Percentiles rank a stretch among this genome's conserved stretches.
Conservation (phyloP, 2,888 invertebrate species). For the Pemphredon lugubris region DNA sequence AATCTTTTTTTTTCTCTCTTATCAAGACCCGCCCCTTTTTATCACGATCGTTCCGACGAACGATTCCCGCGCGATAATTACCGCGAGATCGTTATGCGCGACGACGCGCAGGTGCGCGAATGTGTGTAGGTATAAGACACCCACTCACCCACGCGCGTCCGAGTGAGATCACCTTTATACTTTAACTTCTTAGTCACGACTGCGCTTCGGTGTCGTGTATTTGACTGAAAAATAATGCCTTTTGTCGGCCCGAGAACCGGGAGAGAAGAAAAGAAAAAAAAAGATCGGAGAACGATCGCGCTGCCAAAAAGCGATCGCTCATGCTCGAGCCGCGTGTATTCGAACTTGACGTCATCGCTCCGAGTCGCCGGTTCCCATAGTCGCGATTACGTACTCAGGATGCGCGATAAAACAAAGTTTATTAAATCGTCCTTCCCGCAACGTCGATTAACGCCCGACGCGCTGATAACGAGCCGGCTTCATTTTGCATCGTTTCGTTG, state of each 20-base stretch:
- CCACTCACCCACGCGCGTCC: conserved; percentile 69
- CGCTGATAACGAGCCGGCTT: no score
- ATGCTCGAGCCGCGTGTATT: background rate
- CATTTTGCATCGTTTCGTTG: no score
- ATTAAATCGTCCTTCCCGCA: conserved; percentile 35
- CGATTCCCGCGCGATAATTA: conserved; percentile 43
- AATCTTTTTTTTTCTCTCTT: no score
- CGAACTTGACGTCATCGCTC: conserved; percentile 38
- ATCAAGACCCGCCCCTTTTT: no score
- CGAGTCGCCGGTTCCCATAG: no score
- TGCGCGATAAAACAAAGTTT: background rate
- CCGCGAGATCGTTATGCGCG: conserved; percentile 26
- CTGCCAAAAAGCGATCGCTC: conserved; percentile 11
- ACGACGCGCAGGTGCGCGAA: conserved; percentile 51
- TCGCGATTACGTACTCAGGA: no score
- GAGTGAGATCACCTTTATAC: conserved; percentile 75
- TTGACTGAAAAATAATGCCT: conserved; percentile 43
- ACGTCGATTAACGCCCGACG: background rate
- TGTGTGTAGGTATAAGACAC: conserved; percentile 45
- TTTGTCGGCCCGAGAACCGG: conserved; percentile 23
- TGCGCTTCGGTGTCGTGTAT: conserved; percentile 28
- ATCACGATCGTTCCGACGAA: conserved; percentile 12
- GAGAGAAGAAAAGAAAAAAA: background rate
- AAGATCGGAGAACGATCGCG: background rate
- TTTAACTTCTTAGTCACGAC: conserved; percentile 64